Conservation (phyloP, 2,113 vertebrate genomes). For the Xyliphius kryptos region DNA sequence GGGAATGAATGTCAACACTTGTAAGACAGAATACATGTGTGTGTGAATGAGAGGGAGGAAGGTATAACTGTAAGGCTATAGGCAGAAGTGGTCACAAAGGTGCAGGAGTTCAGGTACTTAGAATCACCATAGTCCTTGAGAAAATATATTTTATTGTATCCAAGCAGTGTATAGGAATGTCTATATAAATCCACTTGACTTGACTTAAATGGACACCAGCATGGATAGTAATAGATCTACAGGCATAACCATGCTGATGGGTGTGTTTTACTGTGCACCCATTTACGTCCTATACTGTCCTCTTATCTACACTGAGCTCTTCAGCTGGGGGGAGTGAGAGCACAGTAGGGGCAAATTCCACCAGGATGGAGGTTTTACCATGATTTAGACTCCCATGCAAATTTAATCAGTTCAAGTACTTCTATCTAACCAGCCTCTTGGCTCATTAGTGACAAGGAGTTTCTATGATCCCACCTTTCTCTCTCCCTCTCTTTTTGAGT, state of each 20-base stretch:
- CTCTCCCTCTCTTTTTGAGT: conserved; percentile 42
- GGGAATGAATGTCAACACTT: too few species aligned
- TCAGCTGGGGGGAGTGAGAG: too few species aligned
- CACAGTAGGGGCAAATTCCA: conserved; percentile 37
- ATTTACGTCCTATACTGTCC: conserved; percentile 24
- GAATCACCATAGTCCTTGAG: too few species aligned
- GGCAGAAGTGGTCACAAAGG: too few species aligned
- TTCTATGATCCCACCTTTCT: conserved; percentile 62
- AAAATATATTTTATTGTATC: too few species aligned
- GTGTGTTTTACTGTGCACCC: conserved; percentile 53
- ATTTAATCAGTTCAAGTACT: conserved; percentile 79
- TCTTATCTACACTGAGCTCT: conserved; percentile 47
- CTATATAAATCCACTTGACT: too few species aligned
- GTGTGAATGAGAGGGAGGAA: too few species aligned
- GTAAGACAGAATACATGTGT: too few species aligned
- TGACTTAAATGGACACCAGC: too few species aligned
- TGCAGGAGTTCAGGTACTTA: too few species aligned
- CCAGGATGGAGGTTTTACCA: conserved; percentile 55
- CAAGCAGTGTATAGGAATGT: too few species aligned
- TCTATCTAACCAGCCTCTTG: conserved; percentile 64
- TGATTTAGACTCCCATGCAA: conserved; percentile 76
- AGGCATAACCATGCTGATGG: conserved; percentile 69
- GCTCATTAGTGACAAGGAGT: conserved; percentile 71
- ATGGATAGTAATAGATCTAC: conserved; percentile 70
- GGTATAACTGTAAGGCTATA: too few species aligned